Evolutionary conservation across 2,113 vertebrate genomes (phyloP).

Genomic region (Dolichotis patagonum): DNA sequence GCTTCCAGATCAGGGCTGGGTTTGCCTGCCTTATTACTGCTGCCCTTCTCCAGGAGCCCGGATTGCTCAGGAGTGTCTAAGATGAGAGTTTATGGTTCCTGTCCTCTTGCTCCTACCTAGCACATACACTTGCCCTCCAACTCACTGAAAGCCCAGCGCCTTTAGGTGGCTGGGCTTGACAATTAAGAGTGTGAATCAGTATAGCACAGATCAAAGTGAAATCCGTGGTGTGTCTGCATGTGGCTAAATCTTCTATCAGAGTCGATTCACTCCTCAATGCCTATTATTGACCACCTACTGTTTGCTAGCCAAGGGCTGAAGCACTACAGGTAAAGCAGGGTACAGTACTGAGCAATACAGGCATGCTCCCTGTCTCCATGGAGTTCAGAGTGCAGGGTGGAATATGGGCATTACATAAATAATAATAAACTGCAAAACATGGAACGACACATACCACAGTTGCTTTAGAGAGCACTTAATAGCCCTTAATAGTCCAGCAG

Average conservation of each 20-base stretch:
- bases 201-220: slow-evolving; percentile 53
- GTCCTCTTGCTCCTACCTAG: slow-evolving; percentile 79
- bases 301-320: not conserved
- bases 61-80: slow-evolving; percentile 82
- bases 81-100: slow-evolving; percentile 85
- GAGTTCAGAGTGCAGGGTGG: not conserved
- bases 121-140: slow-evolving; percentile 79
- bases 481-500: not conserved
- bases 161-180: slow-evolving; percentile 61
- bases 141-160: slow-evolving; percentile 56
- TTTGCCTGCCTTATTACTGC: slow-evolving; percentile 79
- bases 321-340: not conserved
- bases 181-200: slow-evolving; percentile 64
- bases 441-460: not conserved
- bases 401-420: not conserved
- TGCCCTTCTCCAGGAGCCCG: slow-evolving; percentile 78
- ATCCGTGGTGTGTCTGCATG: not conserved
- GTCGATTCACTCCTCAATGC: slow-evolving; percentile 55
- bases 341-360: not conserved
- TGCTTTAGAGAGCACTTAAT: not conserved
- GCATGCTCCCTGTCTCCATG: not conserved
- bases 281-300: slow-evolving; percentile 29
- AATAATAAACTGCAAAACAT: not conserved
- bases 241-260: not conserved
- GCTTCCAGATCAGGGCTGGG: slow-evolving; percentile 71